Percentiles rank a stretch among this genome's conserved stretches.
phyloP scores from a whole-genome alignment of 2,113 vertebrate genomes.

The Muntiacus reevesi region DNA sequence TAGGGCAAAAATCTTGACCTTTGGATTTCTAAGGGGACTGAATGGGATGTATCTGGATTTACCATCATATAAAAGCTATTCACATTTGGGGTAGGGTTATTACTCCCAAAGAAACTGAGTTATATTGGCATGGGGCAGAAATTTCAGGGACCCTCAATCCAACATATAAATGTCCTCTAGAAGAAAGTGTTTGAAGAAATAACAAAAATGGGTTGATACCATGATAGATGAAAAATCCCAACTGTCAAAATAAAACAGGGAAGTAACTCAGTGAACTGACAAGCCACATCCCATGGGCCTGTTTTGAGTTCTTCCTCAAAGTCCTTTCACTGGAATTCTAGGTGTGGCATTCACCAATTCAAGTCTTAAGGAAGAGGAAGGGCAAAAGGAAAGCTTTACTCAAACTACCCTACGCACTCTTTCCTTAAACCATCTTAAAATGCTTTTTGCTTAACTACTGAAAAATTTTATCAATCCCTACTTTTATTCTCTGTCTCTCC shows the following conservation, averaged over 20 bases:
- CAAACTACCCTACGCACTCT: conserved; percentile 22
- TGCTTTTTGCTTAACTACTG: conserved; percentile 47
- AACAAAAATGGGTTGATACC: not conserved
- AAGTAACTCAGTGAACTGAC: conserved; percentile 7
- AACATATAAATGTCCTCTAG: not conserved
- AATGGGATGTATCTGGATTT: not conserved
- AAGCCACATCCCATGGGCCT: not conserved
- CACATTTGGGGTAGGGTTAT: not conserved
- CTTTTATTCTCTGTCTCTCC: conserved; percentile 40
- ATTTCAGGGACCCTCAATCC: not conserved
- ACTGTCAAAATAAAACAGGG: not conserved
- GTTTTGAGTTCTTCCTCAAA: conserved; percentile 56
- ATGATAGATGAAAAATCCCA: not conserved
- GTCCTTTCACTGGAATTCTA: conserved; percentile 51
- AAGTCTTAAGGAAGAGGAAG: conserved; percentile 55
- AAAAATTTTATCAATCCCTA: conserved; percentile 54
- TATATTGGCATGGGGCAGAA: not conserved
- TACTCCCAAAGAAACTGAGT: not conserved
- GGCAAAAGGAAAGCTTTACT: conserved; percentile 63
- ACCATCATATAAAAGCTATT: not conserved
- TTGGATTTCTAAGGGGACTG: not conserved
- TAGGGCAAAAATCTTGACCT: not conserved
- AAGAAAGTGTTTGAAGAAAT: not conserved
- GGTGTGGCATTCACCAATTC: conserved; percentile 39
- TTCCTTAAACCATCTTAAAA: conserved; percentile 61